A percentile compares a stretch with the other conserved stretches of the same genome.
Conservation (phyloP, 1,140 invertebrate genomes). For the Drosophila cardini region DNA sequence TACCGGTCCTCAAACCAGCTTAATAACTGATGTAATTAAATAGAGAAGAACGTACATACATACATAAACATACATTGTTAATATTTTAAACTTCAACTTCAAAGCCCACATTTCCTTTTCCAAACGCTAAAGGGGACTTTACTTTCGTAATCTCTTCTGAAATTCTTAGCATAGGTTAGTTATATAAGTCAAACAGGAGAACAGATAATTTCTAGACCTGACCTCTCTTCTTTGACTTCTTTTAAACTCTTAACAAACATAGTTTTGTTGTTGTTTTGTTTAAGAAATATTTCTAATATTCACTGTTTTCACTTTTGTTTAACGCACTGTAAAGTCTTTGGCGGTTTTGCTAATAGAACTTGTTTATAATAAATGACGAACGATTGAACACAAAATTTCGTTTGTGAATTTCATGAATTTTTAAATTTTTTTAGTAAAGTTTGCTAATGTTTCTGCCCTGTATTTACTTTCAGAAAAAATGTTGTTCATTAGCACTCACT, state of each 20-base stretch:
- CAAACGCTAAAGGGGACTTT: not conserved
- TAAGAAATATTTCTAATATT: not conserved
- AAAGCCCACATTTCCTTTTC: not conserved
- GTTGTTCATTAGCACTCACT: not conserved
- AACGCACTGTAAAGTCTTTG: not conserved
- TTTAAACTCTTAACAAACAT: too few species aligned
- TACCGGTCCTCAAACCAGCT: constrained; percentile 57
- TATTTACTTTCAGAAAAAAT: not conserved
- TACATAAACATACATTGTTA: not conserved
- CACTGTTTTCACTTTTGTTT: not conserved
- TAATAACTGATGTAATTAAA: constrained; percentile 40
- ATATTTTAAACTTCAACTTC: not conserved
- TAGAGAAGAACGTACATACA: not conserved
- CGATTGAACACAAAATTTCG: not conserved
- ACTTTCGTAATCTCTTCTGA: not conserved
- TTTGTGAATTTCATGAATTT: constrained; percentile 1
- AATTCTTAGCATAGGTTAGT: too few species aligned
- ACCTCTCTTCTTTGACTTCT: too few species aligned
- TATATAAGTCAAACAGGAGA: too few species aligned
- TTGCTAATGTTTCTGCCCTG: not conserved
- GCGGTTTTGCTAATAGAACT: not conserved
- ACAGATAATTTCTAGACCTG: too few species aligned
- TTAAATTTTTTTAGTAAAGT: not conserved
- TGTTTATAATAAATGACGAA: not conserved
- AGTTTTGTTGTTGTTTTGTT: too few species aligned